phyloP scores from a whole-genome alignment of 1,140 invertebrate species.

The Zaprionus lachaisei region DNA sequence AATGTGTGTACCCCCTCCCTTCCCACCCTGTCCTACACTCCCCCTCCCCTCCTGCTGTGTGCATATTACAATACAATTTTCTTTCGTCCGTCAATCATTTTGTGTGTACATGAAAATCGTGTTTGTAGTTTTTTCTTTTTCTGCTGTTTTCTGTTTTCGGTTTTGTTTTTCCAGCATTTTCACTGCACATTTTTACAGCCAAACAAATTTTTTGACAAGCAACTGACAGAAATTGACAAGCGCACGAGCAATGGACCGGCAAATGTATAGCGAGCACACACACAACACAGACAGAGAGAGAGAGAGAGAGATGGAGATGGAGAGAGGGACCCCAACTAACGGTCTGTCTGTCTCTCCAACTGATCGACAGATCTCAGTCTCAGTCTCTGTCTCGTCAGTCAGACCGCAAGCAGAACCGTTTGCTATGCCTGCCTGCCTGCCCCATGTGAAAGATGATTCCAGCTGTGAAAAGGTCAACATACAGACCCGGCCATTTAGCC shows the following conservation, averaged over 20 bases:
- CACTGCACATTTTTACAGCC: slow-evolving; percentile 73
- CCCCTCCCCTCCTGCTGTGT: neutral
- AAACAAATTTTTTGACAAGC: slow-evolving; percentile 83
- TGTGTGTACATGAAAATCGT: slow-evolving; percentile 74
- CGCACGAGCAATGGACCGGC: slow-evolving; percentile 68
- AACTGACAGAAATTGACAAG: slow-evolving; percentile 82
- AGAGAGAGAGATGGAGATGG: neutral
- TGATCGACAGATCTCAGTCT: slow-evolving; percentile 21
- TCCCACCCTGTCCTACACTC: neutral
- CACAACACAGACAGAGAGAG: neutral
- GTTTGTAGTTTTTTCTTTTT: slow-evolving; percentile 58
- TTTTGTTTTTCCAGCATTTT: slow-evolving; percentile 63
- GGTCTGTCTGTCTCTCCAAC: neutral
- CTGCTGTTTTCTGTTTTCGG: slow-evolving; percentile 21
- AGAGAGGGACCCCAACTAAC: neutral
- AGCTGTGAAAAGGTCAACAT: slow-evolving; percentile 81
- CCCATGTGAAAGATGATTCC: slow-evolving; percentile 73
- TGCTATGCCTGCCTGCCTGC: neutral
- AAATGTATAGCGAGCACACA: slow-evolving; percentile 52
- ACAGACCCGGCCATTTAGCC: slow-evolving; percentile 60
- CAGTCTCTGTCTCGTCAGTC: neutral
- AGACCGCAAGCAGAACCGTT: slow-evolving; percentile 52
- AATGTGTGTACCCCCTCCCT: neutral
- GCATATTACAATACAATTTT: slow-evolving; percentile 52
- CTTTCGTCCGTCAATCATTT: slow-evolving; percentile 64